phyloP scores from a whole-genome alignment of 2,113 vertebrate genomes.

The Thinocorus orbignyianus region DNA sequence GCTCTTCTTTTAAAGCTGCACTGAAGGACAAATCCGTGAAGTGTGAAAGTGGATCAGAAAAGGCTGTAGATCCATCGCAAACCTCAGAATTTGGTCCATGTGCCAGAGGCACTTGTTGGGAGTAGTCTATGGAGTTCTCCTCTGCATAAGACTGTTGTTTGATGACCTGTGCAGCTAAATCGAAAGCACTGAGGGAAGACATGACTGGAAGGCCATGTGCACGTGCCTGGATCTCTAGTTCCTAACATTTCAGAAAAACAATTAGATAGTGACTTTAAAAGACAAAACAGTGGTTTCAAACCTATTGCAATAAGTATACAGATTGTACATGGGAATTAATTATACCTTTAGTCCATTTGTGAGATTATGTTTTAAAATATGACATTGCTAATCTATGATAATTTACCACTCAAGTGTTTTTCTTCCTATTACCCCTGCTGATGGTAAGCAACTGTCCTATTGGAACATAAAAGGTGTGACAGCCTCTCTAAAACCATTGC shows the following conservation, averaged over 20 bases:
- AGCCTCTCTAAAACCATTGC: background rate
- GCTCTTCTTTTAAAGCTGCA: conserved; percentile 90
- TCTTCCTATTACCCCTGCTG: background rate
- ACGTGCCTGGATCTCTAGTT: conserved; percentile 94
- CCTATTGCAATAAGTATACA: background rate
- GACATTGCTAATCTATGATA: background rate
- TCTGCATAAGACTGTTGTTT: conserved; percentile 85
- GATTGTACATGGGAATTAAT: background rate
- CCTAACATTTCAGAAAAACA: conserved; percentile 76
- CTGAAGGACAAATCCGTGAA: conserved; percentile 97
- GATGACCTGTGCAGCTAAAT: conserved; percentile 83
- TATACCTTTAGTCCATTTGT: background rate
- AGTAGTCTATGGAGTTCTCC: conserved; percentile 82
- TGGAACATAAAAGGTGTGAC: background rate
- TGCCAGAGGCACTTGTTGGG: conserved; percentile 73
- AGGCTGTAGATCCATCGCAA: conserved; percentile 79
- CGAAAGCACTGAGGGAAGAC: conserved; percentile 75
- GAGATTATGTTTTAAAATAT: background rate
- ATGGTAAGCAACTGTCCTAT: background rate
- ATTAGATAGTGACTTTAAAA: background rate
- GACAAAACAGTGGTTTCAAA: background rate
- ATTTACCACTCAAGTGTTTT: background rate
- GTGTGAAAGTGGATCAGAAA: conserved; percentile 94
- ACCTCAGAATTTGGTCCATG: conserved; percentile 72
- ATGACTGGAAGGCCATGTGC: conserved; percentile 88